Base-by-base conservation (phyloP, 2,888 invertebrate species). In the Polylopha cassiicola region DNA sequence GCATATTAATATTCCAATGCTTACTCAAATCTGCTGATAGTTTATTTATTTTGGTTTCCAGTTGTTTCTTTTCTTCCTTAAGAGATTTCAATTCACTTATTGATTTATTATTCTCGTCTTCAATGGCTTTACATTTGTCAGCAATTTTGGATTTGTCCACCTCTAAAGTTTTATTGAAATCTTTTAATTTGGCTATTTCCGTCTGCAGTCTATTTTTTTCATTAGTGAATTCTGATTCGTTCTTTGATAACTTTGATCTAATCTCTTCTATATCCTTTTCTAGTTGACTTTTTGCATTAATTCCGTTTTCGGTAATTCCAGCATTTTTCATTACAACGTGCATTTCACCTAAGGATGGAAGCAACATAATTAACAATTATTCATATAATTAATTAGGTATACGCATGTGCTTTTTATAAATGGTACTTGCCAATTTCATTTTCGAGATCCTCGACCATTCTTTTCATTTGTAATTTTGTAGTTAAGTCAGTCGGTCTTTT, bases 391-490 rank as follows among this genome's bases (percentile, higher is more conserved):
- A 14, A 24, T 16, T n/a, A 7, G 3, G 8, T n/a, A n/a, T 5
- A 22, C 8, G n/a, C 3, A n/a, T n/a, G n/a, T n/a, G n/a, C n/a
- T n/a, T n/a, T n/a, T 13, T 29, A 2, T 5, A 4, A 1, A 30
- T 20, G 6, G 7, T 42, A 29, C 42, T 66, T 75, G 90, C 92
- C 90, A 50, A 95, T 92, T 87, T 97, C 96, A 61, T 89, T 92
- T 75, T 96, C 96, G 52, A 96, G 82, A 49, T 97, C 95, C 42
- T 93, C 92, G 2, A 96, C 91, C 91, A 95, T 93, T 58, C 90
- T 93, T 55, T 92, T 94, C 58, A 95, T 76, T 71, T 92, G 91
- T 29, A 91, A 65, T 73, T 92, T 92, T 1, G 92, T 89, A 15
- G 90, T 91, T 32, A 89, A 74, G 58, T 94, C 93, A 4, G 91